Evolutionary conservation across 2,888 invertebrate species (phyloP).

Genomic region (Athalia cordata): DNA sequence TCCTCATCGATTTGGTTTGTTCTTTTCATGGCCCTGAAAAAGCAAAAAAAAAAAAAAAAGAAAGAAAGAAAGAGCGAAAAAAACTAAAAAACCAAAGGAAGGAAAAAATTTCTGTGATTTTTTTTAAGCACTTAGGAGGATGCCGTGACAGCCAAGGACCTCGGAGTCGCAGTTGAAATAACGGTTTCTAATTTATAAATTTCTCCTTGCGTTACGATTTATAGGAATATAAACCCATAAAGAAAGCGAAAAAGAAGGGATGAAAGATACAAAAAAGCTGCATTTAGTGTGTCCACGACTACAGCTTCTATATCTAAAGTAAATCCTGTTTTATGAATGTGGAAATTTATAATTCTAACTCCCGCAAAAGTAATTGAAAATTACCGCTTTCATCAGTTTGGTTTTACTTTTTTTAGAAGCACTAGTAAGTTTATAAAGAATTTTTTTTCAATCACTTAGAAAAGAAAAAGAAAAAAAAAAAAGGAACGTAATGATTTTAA

Average conservation of each 20-base stretch:
- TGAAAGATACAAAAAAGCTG: conserved; percentile 54
- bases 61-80: neutral
- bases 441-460: neutral
- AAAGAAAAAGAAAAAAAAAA: neutral
- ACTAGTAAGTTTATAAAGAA: conserved; percentile 21
- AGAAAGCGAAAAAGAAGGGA: no score
- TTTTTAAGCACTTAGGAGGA: conserved; percentile 65
- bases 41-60: conserved; percentile 24
- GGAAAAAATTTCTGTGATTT: conserved; percentile 51
- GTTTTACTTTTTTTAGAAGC: conserved; percentile 37
- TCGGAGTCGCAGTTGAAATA: conserved; percentile 55
- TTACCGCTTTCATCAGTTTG: conserved; percentile 30
- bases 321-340: conserved; percentile 34
- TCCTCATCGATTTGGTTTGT: conserved; percentile 63
- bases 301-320: conserved; percentile 34
- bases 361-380: conserved; percentile 21
- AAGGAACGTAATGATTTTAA: neutral
- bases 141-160: conserved; percentile 63
- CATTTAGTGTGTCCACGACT: conserved; percentile 66
- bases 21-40: conserved; percentile 71
- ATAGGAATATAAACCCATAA: neutral
- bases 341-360: conserved; percentile 23
- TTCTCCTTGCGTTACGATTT: conserved; percentile 54
- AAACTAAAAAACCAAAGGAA: conserved; percentile 19
- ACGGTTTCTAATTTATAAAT: conserved; percentile 53